Base-by-base conservation (phyloP, 2,113 vertebrate species). In the Orientallactaga bullata region DNA sequence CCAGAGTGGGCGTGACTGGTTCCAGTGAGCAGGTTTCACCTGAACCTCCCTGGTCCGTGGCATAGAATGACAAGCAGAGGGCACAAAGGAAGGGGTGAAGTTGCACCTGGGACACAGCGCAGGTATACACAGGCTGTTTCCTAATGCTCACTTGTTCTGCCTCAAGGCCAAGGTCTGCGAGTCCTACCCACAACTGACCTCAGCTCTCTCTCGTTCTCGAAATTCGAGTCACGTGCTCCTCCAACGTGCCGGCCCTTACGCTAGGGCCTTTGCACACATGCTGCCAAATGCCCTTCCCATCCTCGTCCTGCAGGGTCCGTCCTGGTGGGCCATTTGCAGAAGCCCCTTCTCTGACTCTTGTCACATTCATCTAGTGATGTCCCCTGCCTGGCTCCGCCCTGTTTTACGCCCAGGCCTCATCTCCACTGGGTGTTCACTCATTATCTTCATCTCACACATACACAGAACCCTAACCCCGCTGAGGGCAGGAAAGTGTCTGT, bases 51-150 rank as follows among this genome's bases (percentile, higher is more conserved):
- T 1, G 6, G 39, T 13, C 60, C 3, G 60, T 61, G 20, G 60
- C 6, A 68, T 23, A 39, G 61, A 35, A 35, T 10, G 32, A 61
- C 12, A 13, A 47, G 16, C 32, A 4, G 61, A n/a, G 42, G 47
- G 32, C 1, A 17, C 39, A 2, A 3, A 23, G 26, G 71, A 18
- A 20, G 11, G 20, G 3, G n/a, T 18, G 9, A 15, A 37, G 55
- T 0, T 13, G 24, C 60, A n/a, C 1, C 35, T 37, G 0, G 1
- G 55, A 9, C 9, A 2, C 7, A 7, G 42, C 6, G 37, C 20
- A 60, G 26, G 39, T 1, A 9, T 28, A 71, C 5, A 17, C n/a
- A 4, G 61, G 35, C 65, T 12, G 24, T 42, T 58, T 2, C 30
- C 17, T 9, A n/a, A 18, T 55, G 32, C 11, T 0, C 58, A 7